Evolutionary conservation across 2,113 vertebrate genomes (phyloP).

Genomic region (Diphyllodes magnificus): DNA sequence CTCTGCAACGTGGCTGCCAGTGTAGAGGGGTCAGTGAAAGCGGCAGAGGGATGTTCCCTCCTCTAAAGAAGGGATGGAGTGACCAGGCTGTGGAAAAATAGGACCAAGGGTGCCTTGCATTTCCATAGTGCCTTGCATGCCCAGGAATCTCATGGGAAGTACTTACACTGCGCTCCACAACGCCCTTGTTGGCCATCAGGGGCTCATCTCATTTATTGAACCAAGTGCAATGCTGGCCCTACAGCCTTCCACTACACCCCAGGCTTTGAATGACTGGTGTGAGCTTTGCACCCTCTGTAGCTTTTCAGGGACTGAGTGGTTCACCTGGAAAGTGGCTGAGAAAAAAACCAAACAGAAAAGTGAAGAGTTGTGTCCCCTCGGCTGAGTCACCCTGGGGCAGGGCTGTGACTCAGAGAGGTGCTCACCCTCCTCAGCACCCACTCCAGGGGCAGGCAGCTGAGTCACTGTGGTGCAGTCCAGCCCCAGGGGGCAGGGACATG

Average conservation of each 20-base stretch:
- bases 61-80: not conserved
- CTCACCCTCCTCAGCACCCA: rapidly evolving
- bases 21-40: not conserved
- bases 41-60: not conserved
- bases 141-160: not conserved
- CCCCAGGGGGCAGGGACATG: not conserved
- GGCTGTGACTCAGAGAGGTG: not conserved
- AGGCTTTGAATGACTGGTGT: not conserved
- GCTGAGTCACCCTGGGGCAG: not conserved
- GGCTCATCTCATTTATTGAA: not conserved
- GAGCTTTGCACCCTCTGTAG: not conserved
- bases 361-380: rapidly evolving
- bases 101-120: not conserved
- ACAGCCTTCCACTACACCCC: not conserved
- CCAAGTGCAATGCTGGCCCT: not conserved
- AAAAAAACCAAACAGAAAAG: not conserved
- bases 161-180: not conserved
- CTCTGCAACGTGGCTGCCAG: not conserved
- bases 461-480: not conserved
- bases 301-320: not conserved
- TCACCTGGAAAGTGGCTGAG: not conserved
- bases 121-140: not conserved
- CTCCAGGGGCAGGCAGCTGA: not conserved
- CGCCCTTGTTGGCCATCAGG: not conserved
- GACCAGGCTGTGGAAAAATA: not conserved